Conservation (phyloP, 2,888 invertebrate genomes). For the Synanthedon andrenaeformis region DNA sequence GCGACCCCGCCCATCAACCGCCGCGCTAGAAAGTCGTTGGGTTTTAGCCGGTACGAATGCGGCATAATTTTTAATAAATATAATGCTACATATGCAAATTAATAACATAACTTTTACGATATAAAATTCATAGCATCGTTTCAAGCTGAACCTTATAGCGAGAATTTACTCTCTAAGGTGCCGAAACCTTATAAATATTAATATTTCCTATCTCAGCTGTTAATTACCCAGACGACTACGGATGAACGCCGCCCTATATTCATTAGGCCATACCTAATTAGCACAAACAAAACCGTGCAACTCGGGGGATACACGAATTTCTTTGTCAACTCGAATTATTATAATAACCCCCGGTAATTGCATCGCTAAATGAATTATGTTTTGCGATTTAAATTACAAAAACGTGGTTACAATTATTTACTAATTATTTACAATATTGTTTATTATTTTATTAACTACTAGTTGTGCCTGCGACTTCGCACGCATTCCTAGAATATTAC, state of each 20-base stretch:
- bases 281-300: constrained; percentile 40
- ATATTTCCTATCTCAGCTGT: constrained; percentile 60
- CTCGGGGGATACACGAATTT: constrained; percentile 25
- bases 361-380: not conserved
- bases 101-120: constrained; percentile 14
- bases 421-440: too few relatives aligned
- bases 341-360: constrained; percentile 11
- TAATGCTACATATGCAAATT: too few relatives aligned
- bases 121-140: constrained; percentile 44
- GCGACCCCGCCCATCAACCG: too few relatives aligned
- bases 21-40: too few relatives aligned
- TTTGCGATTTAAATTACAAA: not conserved
- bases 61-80: too few relatives aligned
- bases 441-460: too few relatives aligned
- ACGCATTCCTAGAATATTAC: too few relatives aligned
- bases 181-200: constrained; percentile 56
- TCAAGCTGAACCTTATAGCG: constrained; percentile 34
- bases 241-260: constrained; percentile 53
- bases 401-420: not conserved
- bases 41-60: too few relatives aligned
- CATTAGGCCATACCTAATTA: constrained; percentile 59
- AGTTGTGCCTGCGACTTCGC: too few relatives aligned
- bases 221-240: constrained; percentile 60
- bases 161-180: constrained; percentile 32
- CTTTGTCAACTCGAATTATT: constrained; percentile 30